Percentiles rank a stretch among this genome's conserved stretches.
phyloP scores from a whole-genome alignment of 2,888 invertebrate genomes.

The Tetranychus truncatus region DNA sequence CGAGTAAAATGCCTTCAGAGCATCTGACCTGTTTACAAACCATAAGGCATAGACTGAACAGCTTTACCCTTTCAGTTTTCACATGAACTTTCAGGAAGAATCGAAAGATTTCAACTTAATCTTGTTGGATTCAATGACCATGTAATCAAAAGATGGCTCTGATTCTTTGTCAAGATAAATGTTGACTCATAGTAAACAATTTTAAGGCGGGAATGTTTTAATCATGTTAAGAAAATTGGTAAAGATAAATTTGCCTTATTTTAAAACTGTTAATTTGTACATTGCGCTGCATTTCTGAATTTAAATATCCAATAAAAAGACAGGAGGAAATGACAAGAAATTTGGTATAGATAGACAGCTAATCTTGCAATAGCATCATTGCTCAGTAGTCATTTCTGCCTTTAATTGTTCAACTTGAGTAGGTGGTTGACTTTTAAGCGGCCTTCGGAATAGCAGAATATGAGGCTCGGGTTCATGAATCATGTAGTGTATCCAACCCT shows the following conservation, averaged over 20 bases:
- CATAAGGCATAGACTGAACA: no score
- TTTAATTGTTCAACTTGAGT: conserved; percentile 27
- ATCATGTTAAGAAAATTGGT: not conserved
- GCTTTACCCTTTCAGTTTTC: no score
- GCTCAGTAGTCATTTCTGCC: conserved; percentile 21
- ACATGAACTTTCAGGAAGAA: no score
- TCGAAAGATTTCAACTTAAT: no score
- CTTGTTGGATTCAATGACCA: no score
- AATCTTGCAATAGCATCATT: not conserved
- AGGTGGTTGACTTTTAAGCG: conserved; percentile 24
- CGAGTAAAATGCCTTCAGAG: no score
- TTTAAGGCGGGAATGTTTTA: conserved; percentile 3
- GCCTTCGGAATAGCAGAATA: conserved; percentile 51
- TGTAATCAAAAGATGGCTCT: no score
- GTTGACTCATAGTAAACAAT: not conserved
- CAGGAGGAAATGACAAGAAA: not conserved
- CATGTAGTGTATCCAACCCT: conserved; percentile 95
- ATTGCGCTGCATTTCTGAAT: not conserved
- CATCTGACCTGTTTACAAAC: no score
- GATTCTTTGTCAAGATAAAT: no score
- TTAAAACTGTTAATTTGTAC: not conserved
- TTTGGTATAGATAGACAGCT: not conserved
- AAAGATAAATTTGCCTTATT: not conserved
- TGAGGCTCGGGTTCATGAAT: conserved; percentile 85
- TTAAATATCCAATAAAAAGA: no score